Conservation (phyloP, 2,888 invertebrate species). For the Zhuqinia jingwanae region DNA sequence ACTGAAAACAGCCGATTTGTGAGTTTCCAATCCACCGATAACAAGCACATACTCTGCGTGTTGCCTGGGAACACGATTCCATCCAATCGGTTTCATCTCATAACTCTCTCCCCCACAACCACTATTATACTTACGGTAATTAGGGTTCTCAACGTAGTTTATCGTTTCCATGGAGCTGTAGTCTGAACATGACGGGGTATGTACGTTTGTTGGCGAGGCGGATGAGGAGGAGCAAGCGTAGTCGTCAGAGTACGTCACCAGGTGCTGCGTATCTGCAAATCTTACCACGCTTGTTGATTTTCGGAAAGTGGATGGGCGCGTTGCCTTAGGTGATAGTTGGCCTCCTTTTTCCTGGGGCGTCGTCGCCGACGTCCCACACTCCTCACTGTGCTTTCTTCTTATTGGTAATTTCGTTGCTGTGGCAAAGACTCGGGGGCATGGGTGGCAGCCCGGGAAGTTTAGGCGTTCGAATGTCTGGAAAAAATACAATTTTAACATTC, state of each 20-base stretch:
- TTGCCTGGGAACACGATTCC: slow-evolving; percentile 19
- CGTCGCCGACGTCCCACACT: too few species aligned
- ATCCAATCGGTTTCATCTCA: slow-evolving; percentile 63
- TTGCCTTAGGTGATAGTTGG: background rate
- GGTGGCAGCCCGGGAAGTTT: slow-evolving; percentile 82
- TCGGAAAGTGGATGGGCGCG: slow-evolving; percentile 34
- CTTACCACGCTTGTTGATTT: slow-evolving; percentile 52
- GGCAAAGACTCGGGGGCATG: slow-evolving; percentile 63
- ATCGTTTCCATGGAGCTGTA: slow-evolving; percentile 75
- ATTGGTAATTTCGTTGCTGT: slow-evolving; percentile 46
- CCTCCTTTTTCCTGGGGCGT: slow-evolving; percentile 27
- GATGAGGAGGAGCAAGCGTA: background rate
- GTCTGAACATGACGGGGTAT: slow-evolving; percentile 67
- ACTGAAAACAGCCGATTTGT: slow-evolving; percentile 69
- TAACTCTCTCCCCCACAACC: slow-evolving; percentile 53
- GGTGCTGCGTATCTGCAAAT: slow-evolving; percentile 51
- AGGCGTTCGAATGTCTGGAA: slow-evolving; percentile 90
- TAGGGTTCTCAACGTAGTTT: slow-evolving; percentile 72
- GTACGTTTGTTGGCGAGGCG: background rate
- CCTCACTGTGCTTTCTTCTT: slow-evolving; percentile 81
- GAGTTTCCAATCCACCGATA: slow-evolving; percentile 76
- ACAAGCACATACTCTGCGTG: slow-evolving; percentile 77
- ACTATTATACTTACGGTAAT: slow-evolving; percentile 33
- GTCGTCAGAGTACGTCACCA: slow-evolving; percentile 55
- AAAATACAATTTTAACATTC: too few species aligned